Base-by-base conservation (phyloP, 2,888 invertebrate genomes). In the Linyphia triangularis region DNA sequence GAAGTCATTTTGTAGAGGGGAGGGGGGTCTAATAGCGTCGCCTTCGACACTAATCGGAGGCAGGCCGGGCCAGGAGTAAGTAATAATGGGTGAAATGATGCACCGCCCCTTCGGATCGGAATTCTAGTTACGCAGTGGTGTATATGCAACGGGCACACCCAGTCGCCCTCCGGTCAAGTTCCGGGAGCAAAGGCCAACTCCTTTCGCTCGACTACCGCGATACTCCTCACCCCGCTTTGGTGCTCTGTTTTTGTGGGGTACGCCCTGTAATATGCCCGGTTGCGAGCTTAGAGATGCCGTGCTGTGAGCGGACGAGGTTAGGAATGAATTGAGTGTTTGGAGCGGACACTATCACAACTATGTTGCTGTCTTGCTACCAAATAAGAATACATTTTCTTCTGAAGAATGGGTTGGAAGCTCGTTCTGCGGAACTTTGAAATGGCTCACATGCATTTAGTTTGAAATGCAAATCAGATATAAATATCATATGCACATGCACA, bases 111-210 rank as follows among this genome's bases (percentile, higher is more conserved):
- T 6, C 37, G 72, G 77, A 79, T 79, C 40, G 85, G 85, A 86
- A 86, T 86, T 79, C 79, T 63, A 33, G 85, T 86, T 86, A 86
- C 85, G 85, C 73, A 59, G 84, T 67, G 30, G 69, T 69, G 33
- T 51, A 40, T 22, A 26, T 24, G 24, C 24, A 75, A 33, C 26
- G 22, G 77, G 78, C 86, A 81, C 73, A 79, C 78, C 86, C 86
- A 79, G 79, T 79, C 79, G 79, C 82, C 82, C 73, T 73, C 81
- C 67, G 81, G 75, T 81, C 81, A 65, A 67, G 86, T 88, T 88
- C 86, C 86, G 86, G 86, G 86, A 88, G 81, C 86, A 88, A 88
- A 88, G 86, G 86, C 86, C 86, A 81, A 75, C 81, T 81, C 86
- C 81, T 85, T 85, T 85, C 84, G 75, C 81, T 33, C 61, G 40